phyloP scores from a whole-genome alignment of 2,113 vertebrate species.

The cat (Felis catus) region DNA sequence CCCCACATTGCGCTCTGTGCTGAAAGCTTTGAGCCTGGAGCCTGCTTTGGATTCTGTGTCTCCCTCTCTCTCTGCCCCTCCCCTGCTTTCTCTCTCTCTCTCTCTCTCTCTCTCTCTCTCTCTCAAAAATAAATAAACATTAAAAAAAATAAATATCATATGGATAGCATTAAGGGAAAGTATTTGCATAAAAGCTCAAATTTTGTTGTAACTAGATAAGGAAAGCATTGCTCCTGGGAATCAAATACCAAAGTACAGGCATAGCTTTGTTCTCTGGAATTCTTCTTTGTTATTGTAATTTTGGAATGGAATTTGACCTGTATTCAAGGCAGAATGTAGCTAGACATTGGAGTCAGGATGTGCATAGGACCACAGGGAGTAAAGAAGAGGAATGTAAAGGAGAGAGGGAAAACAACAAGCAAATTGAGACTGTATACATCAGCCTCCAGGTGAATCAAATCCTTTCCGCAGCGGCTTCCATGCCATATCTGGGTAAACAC shows the following conservation, averaged over 20 bases:
- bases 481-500: background rate
- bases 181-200: background rate
- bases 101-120: too few relatives aligned
- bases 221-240: background rate
- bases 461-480: background rate
- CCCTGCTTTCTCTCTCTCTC: too few relatives aligned
- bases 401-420: background rate
- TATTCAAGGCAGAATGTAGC: background rate
- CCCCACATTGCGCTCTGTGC: too few relatives aligned
- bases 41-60: too few relatives aligned
- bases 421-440: background rate
- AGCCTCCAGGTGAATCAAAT: background rate
- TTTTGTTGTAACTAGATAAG: slow-evolving; percentile 17
- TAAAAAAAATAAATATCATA: background rate
- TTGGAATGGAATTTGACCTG: background rate
- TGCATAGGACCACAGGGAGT: background rate
- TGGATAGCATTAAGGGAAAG: background rate
- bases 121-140: too few relatives aligned
- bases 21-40: too few relatives aligned
- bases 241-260: background rate
- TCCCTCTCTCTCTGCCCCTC: too few relatives aligned
- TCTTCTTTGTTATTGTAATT: background rate
- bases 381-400: background rate
- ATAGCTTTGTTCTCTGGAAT: background rate
- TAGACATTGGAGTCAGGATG: background rate